Percentiles rank a stretch among this genome's conserved stretches.
These are phyloP conservation scores for Porites rus DNA, from an alignment of 92 coral and sea anemone species.

Conservation along the genomic window DNA sequence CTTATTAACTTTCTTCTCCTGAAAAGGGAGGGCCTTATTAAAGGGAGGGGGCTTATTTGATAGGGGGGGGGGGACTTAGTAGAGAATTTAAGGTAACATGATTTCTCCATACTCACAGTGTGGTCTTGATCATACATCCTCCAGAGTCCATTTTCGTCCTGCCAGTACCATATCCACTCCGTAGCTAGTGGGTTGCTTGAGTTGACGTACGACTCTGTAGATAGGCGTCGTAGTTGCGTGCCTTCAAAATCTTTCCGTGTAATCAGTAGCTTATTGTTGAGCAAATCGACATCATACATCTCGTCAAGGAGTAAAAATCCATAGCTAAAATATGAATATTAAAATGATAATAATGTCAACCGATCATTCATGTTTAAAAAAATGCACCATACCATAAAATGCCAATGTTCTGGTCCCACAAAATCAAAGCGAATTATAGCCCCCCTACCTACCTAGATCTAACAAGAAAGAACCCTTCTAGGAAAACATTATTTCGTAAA, in stretches of 20 bases:
- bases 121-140: not conserved
- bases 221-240: constrained; percentile 1
- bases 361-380: too few species aligned
- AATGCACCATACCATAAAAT: too few species aligned
- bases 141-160: not conserved
- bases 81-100: too few species aligned
- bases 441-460: too few species aligned
- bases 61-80: too few species aligned
- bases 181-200: too few species aligned
- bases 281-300: not conserved
- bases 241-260: not conserved
- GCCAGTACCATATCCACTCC: constrained; percentile 15
- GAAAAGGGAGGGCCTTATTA: too few species aligned
- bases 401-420: not conserved
- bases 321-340: not conserved
- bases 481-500: too few species aligned
- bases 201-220: too few species aligned
- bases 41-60: not conserved
- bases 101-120: not conserved
- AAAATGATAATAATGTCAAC: not conserved
- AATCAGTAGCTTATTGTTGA: not conserved
- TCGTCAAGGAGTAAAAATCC: not conserved
- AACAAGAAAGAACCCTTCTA: too few species aligned
- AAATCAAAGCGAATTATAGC: too few species aligned
- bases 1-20: too few species aligned